Base-by-base conservation (phyloP, 2,888 invertebrate genomes). In the Cerceris rybyensis region DNA sequence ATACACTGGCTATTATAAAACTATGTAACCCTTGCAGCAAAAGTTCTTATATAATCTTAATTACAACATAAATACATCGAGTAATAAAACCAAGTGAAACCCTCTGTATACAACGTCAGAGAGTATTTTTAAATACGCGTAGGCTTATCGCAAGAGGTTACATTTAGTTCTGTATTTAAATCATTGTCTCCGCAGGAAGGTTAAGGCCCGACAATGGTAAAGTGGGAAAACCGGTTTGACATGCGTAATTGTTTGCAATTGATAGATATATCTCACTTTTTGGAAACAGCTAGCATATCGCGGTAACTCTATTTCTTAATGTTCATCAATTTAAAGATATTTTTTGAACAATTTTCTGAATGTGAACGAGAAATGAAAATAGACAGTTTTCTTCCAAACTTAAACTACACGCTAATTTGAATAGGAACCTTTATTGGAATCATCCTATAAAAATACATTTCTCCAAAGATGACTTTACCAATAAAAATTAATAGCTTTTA, bases 171-270 rank as follows among this genome's bases (percentile, higher is more conserved):
- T 60, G 63, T 16, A 42, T 43, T 54, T 70, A 65, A 80, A 82
- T 82, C 61, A 71, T 64, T 60, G 66, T 65, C 66, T 50, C 52
- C 69, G 65, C 11, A 52, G 66, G 75, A 84, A 82, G 84, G 80
- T 84, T 82, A 84, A 84, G 76, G 77, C 73, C 78, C 70, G 58
- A 7, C 11, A 39, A 39, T 43, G 46, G 61, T 55, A 41, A 60
- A 8, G 74, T 77, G 67, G 82, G 71, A 64, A 61, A 75, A 82
- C 82, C 71, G 77, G 80, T 84, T 70, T 59, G 39, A 42, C 49
- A 60, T 69, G 72, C 71, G 64, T 77, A 28, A 28, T 28, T 28
- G 28, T 64, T 65, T 68, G 42, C 46, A 17, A 13, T 11, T 9
- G n/a, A 65, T 52, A 65, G 49, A 76, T 63, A 14, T 46, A 42